A percentile compares a stretch with the other conserved stretches of the same genome.
Evolutionary conservation across 2,113 vertebrate genomes (phyloP).

Genomic region (Brachypodius melanocephalos): DNA sequence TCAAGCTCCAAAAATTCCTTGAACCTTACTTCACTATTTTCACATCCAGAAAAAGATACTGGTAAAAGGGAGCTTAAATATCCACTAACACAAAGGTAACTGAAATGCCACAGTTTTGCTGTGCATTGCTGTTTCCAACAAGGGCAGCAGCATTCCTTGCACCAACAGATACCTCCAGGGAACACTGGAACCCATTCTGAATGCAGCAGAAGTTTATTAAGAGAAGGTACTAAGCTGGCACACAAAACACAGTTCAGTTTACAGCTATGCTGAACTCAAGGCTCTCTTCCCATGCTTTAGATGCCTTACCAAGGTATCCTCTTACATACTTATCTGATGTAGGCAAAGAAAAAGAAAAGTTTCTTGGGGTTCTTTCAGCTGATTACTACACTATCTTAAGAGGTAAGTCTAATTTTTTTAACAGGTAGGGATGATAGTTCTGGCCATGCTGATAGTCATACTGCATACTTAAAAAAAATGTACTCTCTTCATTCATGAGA

Average conservation of each 20-base stretch:
- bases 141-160: background rate
- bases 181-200: background rate
- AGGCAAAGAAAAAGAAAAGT: background rate
- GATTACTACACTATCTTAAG: background rate
- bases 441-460: background rate
- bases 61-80: background rate
- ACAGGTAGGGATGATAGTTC: background rate
- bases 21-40: background rate
- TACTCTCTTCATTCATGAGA: background rate
- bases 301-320: background rate
- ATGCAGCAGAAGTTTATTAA: background rate
- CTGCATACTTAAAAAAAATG: background rate
- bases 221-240: background rate
- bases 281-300: background rate
- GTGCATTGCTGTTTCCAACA: background rate
- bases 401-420: background rate
- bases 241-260: background rate
- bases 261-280: background rate
- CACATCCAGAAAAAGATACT: background rate
- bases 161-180: background rate
- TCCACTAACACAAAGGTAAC: background rate
- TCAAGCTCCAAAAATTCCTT: background rate
- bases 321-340: background rate
- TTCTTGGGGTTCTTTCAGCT: background rate
- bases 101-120: background rate